Evolutionary conservation across 2,797 vertebrate species (phyloP), one percentile per base, ranked within the genome.

Genomic region (Graptemys geographica): DNA sequence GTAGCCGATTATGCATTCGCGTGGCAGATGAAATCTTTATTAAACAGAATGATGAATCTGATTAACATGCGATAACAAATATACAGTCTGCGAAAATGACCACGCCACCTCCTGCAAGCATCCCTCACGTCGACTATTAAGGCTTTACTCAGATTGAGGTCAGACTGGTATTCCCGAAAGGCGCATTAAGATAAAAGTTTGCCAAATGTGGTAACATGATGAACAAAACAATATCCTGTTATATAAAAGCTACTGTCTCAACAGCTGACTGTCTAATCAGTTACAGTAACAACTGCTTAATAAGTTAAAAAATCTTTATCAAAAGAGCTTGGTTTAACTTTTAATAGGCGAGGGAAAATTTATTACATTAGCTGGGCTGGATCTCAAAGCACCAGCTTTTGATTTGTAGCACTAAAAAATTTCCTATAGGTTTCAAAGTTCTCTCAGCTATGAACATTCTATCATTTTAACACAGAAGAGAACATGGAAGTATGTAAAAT

Each of bases 91-190:
- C 82, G 94, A 95, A 97, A 96, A 96, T 49, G 96, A 95, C 90
- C 55, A 84, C 83, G 92, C 95, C 96, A 97, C 97, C 96, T 97
- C 97, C 96, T 90, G 96, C 95, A 96, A 98, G 96, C 96, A 94
- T 93, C 93, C 94, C 96, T 94, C 94, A 95, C 91, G 72, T 92
- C 90, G 81, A 97, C 97, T 96, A 91, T 91, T 94, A 97, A 95
- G 97, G 97, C 98, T 98, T 98, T 98, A 97, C 97, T 97, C 94
- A 98, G 98, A 98, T 98, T 98, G 98, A 98, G 98, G 98, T 98
- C 98, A 98, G 94, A 90, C 97, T 97, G 98, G 95, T 97, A 98
- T 98, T 97, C 98, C 96, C 97, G 56, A 92, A 96, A 98, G 98
- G 97, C 95, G 81, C 97, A 97, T 98, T 98, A 98, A 98, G 96